Evolutionary conservation across 2,888 invertebrate species (phyloP).

Genomic region (Eilema depressum): DNA sequence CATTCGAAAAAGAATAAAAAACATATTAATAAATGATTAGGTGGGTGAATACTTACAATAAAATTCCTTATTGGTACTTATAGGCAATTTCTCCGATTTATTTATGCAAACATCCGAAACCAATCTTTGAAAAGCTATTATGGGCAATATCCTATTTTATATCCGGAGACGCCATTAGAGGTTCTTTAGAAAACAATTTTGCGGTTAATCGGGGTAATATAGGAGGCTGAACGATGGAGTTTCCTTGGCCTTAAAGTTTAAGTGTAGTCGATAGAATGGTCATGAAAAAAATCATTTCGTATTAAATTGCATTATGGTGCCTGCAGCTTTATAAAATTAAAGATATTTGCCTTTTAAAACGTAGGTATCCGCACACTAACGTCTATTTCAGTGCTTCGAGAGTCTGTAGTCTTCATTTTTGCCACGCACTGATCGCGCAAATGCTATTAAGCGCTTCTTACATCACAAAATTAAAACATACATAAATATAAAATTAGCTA

Average conservation of each 20-base stretch:
- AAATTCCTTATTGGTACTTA: neutral
- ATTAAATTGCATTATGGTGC: neutral
- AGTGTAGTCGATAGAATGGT: neutral
- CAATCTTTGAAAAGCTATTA: conserved; percentile 36
- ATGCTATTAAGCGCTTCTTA: neutral
- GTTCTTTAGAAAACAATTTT: conserved; percentile 14
- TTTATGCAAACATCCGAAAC: conserved; percentile 14
- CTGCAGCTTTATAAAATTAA: conserved; percentile 8
- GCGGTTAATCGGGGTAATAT: neutral
- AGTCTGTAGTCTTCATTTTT: neutral
- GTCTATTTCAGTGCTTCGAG: neutral
- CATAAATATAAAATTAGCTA: conserved; percentile 16
- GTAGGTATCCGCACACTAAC: neutral
- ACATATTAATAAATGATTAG: neutral
- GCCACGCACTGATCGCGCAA: neutral
- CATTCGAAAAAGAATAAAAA: conserved; percentile 11
- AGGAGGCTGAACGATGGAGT: neutral
- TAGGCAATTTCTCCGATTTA: conserved; percentile 2
- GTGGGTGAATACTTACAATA: neutral
- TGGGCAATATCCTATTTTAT: conserved; percentile 25
- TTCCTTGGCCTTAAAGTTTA: conserved; percentile 3
- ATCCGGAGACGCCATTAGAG: conserved; percentile 16
- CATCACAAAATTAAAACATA: conserved; percentile 4
- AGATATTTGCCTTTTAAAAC: neutral
- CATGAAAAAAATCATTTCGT: neutral